Base-by-base conservation (phyloP, 2,797 vertebrate genomes). In the Sebastes minor region DNA sequence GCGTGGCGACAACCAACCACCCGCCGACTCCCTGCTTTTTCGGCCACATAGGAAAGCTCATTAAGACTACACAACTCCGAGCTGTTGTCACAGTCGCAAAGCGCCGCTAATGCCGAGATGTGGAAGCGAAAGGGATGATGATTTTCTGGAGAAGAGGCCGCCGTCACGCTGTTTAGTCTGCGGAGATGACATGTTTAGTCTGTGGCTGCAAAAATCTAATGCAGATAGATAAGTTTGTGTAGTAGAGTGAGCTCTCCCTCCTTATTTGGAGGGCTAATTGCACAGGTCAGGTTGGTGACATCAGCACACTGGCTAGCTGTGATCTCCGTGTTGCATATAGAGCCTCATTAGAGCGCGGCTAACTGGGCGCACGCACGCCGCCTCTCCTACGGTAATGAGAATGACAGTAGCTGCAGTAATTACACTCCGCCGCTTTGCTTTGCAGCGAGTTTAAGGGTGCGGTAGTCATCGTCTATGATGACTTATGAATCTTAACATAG, bases 281-380 rank as follows among this genome's bases (percentile, higher is more conserved):
- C 76, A 25, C 83, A 55, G 90, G 91, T 92, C 84, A 83, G 74
- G 35, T 80, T 60, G 74, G 78, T 85, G 88, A 87, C 89, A 90
- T 88, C 85, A 74, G 49, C 78, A 16, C 81, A 8, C 69, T 8
- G 77, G 71, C 87, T 81, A 27, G 75, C 91, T 86, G 85, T 92
- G 91, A 92, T 93, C 85, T 85, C 76, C 46, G 18, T 72, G 84
- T 82, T 89, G 32, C 89, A 85, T 72, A 82, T 68, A 67, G 89
- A 89, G 81, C 83, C 91, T 93, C 92, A 92, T 94, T 94, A 94
- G 83, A 87, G 75, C 65, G 7, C 16, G 20, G 86, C 83, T 85
- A 84, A 85, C 86, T 38, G 69, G 55, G 77, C 38, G 32, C 76
- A 55, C 23, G 33, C 78, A 57, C 52, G 12, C 22, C 25, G 7